Evolutionary conservation across 2,888 invertebrate species (phyloP).

Genomic region (Eupithecia abbreviata): DNA sequence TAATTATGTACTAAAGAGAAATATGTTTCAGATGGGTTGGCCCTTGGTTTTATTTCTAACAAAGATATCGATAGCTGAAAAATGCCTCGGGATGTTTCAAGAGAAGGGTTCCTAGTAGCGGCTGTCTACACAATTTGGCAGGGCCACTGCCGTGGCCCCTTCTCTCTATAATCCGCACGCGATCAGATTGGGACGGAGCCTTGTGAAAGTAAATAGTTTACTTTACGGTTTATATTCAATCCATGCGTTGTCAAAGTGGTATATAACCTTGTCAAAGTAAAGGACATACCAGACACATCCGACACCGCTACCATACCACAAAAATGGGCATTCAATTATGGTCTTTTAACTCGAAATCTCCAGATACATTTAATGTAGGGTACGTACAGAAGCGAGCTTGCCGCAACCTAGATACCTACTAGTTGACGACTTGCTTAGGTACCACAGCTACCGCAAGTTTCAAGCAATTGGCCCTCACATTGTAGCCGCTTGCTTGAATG

Average conservation of each 20-base stretch:
- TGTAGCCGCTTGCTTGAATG: background rate
- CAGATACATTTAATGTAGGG: background rate
- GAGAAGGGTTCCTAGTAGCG: no score
- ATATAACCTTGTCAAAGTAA: background rate
- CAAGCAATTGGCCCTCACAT: background rate
- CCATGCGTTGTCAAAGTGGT: background rate
- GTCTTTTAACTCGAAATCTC: background rate
- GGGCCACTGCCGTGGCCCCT: background rate
- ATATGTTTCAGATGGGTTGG: no score
- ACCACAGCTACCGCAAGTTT: background rate
- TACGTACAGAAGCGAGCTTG: background rate
- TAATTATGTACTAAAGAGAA: no score
- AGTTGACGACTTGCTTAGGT: background rate
- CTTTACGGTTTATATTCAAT: background rate
- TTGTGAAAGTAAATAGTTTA: background rate
- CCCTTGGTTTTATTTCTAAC: no score
- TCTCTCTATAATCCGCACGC: background rate
- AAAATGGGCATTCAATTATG: background rate
- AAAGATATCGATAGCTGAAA: no score
- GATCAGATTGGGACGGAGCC: background rate
- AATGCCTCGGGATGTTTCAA: no score
- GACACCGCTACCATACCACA: background rate
- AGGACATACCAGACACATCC: no score
- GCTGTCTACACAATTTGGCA: no score
- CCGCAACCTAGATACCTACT: background rate